A percentile compares a stretch with the other conserved stretches of the same genome.
Conservation (phyloP, 2,888 invertebrate species). For the Heliothis peltigera region DNA sequence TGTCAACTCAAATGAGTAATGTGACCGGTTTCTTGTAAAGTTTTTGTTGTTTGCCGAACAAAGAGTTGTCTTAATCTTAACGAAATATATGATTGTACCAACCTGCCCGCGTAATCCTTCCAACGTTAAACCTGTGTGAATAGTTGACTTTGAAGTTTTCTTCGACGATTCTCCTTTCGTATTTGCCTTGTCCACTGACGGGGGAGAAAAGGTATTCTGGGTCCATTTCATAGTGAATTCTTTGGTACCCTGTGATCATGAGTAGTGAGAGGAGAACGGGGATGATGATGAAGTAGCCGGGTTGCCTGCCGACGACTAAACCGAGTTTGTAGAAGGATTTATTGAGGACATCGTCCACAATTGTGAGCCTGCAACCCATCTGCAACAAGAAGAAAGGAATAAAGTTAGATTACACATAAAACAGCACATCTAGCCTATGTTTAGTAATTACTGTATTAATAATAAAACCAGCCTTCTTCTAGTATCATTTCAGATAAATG, state of each 20-base stretch:
- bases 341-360: constrained; percentile 95
- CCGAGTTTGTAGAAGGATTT: constrained; percentile 95
- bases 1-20: constrained; percentile 23
- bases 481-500: too few species aligned
- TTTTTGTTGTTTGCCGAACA: constrained; percentile 14
- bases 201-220: constrained; percentile 98
- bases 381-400: constrained; percentile 74
- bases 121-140: constrained; percentile 95
- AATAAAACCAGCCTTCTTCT: too few species aligned
- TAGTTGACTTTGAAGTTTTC: constrained; percentile 96
- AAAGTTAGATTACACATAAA: neutral
- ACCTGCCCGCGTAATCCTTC: constrained; percentile 96
- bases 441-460: neutral
- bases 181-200: constrained; percentile 95
- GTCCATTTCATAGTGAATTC: constrained; percentile 96
- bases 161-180: constrained; percentile 95
- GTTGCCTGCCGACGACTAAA: constrained; percentile 93
- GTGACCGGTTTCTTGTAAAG: constrained; percentile 26
- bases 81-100: constrained; percentile 62
- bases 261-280: constrained; percentile 95
- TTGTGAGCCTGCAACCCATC: constrained; percentile 94
- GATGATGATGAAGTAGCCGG: constrained; percentile 96
- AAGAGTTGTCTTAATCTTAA: constrained; percentile 2
- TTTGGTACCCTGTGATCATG: constrained; percentile 96
- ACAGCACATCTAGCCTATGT: neutral